Evolutionary conservation across 2,797 vertebrate genomes (phyloP).

Genomic region (Ibycter americanus): DNA sequence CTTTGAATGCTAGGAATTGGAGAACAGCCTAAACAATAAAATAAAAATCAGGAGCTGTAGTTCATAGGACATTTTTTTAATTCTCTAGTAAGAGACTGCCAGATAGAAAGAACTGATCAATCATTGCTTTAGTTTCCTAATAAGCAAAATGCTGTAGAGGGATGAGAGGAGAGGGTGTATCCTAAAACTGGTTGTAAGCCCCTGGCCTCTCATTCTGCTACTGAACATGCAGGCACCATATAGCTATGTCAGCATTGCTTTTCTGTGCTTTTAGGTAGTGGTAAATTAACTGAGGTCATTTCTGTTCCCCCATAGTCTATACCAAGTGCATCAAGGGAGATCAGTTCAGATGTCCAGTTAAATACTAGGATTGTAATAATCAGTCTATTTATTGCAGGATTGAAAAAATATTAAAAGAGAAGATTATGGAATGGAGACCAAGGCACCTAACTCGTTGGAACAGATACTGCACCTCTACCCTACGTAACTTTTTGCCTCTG

Average conservation of each 20-base stretch:
- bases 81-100: background rate
- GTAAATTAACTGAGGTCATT: background rate
- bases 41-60: background rate
- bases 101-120: background rate
- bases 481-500: conserved; percentile 90
- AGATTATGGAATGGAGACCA: conserved; percentile 97
- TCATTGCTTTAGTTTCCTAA: background rate
- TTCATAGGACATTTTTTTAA: background rate
- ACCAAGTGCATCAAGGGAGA: background rate
- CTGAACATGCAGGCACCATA: background rate
- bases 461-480: conserved; percentile 87
- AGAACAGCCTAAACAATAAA: background rate
- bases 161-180: background rate
- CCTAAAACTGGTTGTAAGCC: background rate
- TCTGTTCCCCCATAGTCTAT: background rate
- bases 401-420: conserved; percentile 95
- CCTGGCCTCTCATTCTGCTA: background rate
- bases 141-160: background rate
- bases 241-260: rapidly evolving
- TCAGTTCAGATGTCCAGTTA: background rate
- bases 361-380: background rate
- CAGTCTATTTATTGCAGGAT: conserved; percentile 75
- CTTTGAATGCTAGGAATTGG: background rate
- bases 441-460: conserved; percentile 95
- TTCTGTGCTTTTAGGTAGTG: background rate